Evolutionary conservation across 2,888 invertebrate species (phyloP).

Genomic region (Halictus quadricinctus): DNA sequence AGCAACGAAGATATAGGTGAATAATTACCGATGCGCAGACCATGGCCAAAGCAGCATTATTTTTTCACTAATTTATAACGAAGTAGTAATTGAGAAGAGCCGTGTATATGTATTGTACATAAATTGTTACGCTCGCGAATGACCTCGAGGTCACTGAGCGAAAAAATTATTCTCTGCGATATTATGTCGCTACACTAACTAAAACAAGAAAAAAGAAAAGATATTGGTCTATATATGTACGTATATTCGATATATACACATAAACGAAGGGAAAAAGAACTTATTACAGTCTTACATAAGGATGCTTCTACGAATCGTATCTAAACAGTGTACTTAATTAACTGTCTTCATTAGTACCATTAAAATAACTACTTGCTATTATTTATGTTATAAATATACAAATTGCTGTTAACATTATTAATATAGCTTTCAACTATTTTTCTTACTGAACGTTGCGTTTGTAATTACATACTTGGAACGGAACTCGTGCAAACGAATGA

Average conservation of each 20-base stretch:
- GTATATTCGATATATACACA: conserved; percentile 38
- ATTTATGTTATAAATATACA: conserved; percentile 55
- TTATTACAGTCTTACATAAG: conserved; percentile 52
- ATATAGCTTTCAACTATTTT: conserved; percentile 54
- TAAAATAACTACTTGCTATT: conserved; percentile 51
- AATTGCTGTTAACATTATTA: conserved; percentile 55
- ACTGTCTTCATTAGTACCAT: conserved; percentile 53
- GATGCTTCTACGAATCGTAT: conserved; percentile 64
- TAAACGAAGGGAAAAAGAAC: conserved; percentile 30
- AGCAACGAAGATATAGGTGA: conserved; percentile 68
- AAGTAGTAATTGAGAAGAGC: conserved; percentile 55
- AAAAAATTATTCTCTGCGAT: conserved; percentile 58
- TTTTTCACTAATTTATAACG: conserved; percentile 80
- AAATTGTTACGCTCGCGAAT: conserved; percentile 68
- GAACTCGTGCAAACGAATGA: conserved; percentile 27
- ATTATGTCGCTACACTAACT: conserved; percentile 53
- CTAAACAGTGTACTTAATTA: conserved; percentile 68
- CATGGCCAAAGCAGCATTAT: conserved; percentile 81
- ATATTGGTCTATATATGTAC: conserved; percentile 42
- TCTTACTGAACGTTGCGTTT: conserved; percentile 56
- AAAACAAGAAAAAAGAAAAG: conserved; percentile 19
- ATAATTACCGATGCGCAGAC: conserved; percentile 68
- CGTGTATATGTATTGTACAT: conserved; percentile 76
- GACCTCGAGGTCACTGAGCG: conserved; percentile 49
- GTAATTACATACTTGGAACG: conserved; percentile 29